Base-by-base conservation (phyloP, 2,797 vertebrate genomes). In the Poecilia velifera region DNA sequence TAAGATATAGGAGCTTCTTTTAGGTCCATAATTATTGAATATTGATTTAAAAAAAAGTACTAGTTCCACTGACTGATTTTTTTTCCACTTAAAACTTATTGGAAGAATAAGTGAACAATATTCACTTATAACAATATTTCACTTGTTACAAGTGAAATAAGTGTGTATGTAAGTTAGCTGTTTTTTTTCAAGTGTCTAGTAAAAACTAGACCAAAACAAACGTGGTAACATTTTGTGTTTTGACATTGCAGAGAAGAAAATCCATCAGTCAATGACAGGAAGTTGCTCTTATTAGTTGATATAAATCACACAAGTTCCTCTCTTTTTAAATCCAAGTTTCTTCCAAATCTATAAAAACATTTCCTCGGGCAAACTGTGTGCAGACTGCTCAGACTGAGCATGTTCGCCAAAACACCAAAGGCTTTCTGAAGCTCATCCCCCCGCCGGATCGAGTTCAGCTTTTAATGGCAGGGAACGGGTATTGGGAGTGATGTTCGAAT, bases 401-500 rank as follows among this genome's bases (percentile, higher is more conserved):
- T 6, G 14, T 71, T 68, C 31, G 22, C 34, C 62, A 53, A 72
- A 84, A 80, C 9, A 1, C 74, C 45, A 1, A 49, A 51, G 28
- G 4, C 59, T 80, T 25, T n/a, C 68, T 81, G 47, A 76, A 49
- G 14, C 51, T 85, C 84, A 72, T 78, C 73, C 45, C 70, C 31
- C 53, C 71, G 72, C 28, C 39, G 66, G 57, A 78, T 64, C 64
- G 41, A 46, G 45, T 82, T 78, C 20, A 28, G 47, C 34, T 76
- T 76, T 59, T 74, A 79, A 84, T 70, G 78, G 80, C 76, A 39
- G 43, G 72, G 73, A 46, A 9, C 76, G 75, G n/a, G 39, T 66
- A 31, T 86, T 82, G 78, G 80, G 46, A 4, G 36, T 14, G 59
- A 73, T 73, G 64, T 75, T 68, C 18, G 76, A 74, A 88, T 84